A percentile compares a stretch with the other conserved stretches of the same genome.
Evolutionary conservation across 2,113 vertebrate species (phyloP).

Genomic region (Rhabdornis inornatus): DNA sequence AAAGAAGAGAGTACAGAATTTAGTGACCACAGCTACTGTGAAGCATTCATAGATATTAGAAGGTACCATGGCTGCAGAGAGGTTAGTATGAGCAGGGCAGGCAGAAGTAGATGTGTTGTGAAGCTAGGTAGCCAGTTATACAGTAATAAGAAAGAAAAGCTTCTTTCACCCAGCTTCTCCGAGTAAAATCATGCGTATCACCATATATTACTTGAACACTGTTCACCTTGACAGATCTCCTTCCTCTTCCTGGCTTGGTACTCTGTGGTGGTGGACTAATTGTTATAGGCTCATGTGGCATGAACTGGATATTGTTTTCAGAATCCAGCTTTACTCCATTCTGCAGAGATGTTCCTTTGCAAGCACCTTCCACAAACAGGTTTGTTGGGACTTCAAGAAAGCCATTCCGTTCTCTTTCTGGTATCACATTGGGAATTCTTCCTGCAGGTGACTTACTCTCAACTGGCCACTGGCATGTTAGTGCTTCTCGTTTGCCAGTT

Average conservation of each 20-base stretch:
- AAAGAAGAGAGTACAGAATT: constrained; percentile 62
- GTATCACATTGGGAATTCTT: constrained; percentile 70
- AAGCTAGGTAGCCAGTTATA: neutral
- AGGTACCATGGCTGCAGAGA: neutral
- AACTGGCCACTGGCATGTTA: constrained; percentile 77
- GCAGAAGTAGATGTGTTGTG: neutral
- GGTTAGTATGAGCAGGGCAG: neutral
- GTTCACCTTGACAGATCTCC: constrained; percentile 91
- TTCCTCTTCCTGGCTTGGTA: constrained; percentile 88
- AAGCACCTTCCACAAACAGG: constrained; percentile 77
- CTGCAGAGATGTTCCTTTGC: constrained; percentile 65
- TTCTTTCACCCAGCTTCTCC: constrained; percentile 49
- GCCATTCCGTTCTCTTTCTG: constrained; percentile 77
- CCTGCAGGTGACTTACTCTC: constrained; percentile 57
- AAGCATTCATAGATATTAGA: neutral
- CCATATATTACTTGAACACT: constrained; percentile 43
- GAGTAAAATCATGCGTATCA: constrained; percentile 56
- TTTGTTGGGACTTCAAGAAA: constrained; percentile 68
- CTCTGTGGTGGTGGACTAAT: constrained; percentile 92
- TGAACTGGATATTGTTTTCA: constrained; percentile 63
- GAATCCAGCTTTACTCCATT: constrained; percentile 75
- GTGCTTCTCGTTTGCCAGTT: constrained; percentile 79
- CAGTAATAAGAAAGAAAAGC: neutral
- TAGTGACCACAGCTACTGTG: constrained; percentile 6
- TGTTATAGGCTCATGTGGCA: constrained; percentile 80